Evolutionary conservation across 2,113 vertebrate species (phyloP).

Genomic region (Daphoenositta chrysoptera): DNA sequence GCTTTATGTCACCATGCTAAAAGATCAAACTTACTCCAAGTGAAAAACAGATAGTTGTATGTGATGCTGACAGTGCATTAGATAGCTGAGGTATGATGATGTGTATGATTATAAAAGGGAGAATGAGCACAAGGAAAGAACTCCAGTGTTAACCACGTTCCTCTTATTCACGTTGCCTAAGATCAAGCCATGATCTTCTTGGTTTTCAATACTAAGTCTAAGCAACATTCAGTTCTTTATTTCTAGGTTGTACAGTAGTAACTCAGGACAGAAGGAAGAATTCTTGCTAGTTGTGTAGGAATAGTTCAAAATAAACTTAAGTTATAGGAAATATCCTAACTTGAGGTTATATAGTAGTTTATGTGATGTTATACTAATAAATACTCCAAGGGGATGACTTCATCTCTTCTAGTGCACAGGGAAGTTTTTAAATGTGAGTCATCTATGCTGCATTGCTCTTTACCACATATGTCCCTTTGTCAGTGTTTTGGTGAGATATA

Average conservation of each 20-base stretch:
- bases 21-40: not conserved
- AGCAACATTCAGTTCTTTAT: not conserved
- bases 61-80: not conserved
- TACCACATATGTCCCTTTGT: not conserved
- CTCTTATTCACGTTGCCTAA: not conserved
- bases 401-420: not conserved
- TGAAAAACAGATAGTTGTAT: not conserved
- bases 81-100: not conserved
- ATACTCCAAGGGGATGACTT: not conserved
- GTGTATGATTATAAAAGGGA: not conserved
- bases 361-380: not conserved
- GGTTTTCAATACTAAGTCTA: not conserved
- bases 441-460: not conserved
- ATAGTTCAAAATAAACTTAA: not conserved
- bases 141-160: not conserved
- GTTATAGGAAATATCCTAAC: not conserved
- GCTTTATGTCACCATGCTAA: not conserved
- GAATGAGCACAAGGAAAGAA: not conserved
- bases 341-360: not conserved
- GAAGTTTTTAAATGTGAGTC: not conserved
- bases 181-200: not conserved
- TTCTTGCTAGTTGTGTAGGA: not conserved
- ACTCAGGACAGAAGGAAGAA: not conserved
- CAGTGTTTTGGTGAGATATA: not conserved
- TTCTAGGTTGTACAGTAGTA: not conserved